Evolutionary conservation across 1,140 invertebrate genomes (phyloP), one percentile per base, ranked within the genome.

Genomic region (Sipha flava): DNA sequence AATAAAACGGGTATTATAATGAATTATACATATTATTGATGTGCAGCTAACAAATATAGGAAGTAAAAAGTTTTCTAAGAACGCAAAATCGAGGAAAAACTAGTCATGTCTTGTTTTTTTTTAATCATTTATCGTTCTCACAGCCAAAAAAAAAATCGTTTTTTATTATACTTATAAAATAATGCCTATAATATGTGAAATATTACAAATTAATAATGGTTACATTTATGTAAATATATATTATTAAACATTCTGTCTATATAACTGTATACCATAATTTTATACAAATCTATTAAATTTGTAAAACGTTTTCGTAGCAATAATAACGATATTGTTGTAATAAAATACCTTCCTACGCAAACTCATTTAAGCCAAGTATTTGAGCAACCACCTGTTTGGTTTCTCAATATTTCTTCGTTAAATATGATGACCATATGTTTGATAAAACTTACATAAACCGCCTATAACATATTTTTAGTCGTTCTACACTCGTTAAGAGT

Each of bases 261-360:
- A 40, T 7, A 3, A 4, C n/a, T 40, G 21, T 66, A 40, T 40
- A 40, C 9, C 23, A 68, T 68, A 68, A 26, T 68, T 18, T 6
- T 68, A 68, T 29, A 68, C 21, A 47, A 45, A 47, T 70, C 16
- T 26, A 70, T 47, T 70, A 47, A 10, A 47, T 70, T 70, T 47
- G 40, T 43, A 9, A 70, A 70, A 70, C 14, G 43, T 70, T 10
- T 47, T 23, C 9, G 23, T 29, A 47, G 0, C 18, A 68, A 26
- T 45, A 68, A 68, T n/a, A 68, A 68, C 21, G 29, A 68, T 66
- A 40, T 66, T 29, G 66, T 18, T n/a, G 40, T 70, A 70, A 70
- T 47, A 70, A 43, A 66, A 70, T 29, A 47, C 29, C 66, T 47
- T 70, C 40, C 66, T 70, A 70, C 66, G 43, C 40, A 29, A 40